Percentiles rank a stretch among this genome's conserved stretches.
phyloP scores from a whole-genome alignment of 2,113 vertebrate species.

The Pheucticus melanocephalus region DNA sequence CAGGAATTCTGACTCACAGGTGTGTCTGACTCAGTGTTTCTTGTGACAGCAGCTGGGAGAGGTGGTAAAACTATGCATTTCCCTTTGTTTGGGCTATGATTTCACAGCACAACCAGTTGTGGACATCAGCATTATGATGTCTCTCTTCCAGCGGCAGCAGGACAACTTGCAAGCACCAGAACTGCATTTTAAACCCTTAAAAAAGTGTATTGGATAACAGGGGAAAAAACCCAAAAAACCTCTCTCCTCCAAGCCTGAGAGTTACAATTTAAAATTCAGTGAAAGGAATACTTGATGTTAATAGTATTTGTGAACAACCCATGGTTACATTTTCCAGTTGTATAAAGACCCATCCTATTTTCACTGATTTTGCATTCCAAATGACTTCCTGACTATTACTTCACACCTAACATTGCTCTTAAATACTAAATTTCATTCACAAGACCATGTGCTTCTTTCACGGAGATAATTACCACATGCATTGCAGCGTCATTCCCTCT shows the following conservation, averaged over 20 bases:
- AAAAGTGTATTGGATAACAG: neutral
- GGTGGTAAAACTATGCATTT: neutral
- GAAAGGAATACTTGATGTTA: neutral
- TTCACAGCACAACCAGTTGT: neutral
- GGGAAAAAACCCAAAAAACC: neutral
- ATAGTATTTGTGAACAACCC: neutral
- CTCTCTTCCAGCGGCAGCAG: neutral
- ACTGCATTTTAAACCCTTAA: neutral
- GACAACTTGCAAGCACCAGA: neutral
- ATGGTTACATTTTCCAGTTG: neutral
- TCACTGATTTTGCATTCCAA: neutral
- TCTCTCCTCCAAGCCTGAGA: neutral
- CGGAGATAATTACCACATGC: neutral
- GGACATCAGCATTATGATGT: accelerated
- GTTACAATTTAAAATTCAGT: neutral
- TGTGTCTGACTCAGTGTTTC: slow-evolving; percentile 17
- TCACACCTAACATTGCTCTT: neutral
- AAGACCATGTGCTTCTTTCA: neutral
- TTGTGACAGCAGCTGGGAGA: neutral
- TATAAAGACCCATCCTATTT: neutral
- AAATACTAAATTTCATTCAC: neutral
- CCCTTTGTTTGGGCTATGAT: neutral
- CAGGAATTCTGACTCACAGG: slow-evolving; percentile 45
- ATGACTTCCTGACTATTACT: neutral
- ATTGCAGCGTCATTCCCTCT: neutral